phyloP scores from a whole-genome alignment of 23 tunicate genomes.

The Clavelina lepadiformis region DNA sequence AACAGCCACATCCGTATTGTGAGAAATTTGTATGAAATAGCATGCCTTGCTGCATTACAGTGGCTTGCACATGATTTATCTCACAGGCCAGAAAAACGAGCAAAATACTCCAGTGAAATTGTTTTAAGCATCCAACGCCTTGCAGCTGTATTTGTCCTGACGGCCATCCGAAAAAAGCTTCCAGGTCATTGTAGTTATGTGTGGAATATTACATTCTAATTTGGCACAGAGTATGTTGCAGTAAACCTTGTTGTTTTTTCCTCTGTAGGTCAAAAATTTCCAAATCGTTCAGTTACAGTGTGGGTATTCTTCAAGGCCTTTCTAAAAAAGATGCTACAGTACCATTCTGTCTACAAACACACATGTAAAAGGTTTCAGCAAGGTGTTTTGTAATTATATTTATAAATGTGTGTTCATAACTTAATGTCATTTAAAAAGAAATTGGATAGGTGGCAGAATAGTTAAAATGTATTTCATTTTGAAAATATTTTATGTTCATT shows the following conservation, averaged over 20 bases:
- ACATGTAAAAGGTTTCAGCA: too few relatives aligned
- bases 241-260: neutral
- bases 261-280: conserved; percentile 18
- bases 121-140: neutral
- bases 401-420: neutral
- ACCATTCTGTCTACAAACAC: conserved; percentile 3
- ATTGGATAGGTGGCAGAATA: too few relatives aligned
- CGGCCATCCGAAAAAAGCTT: conserved; percentile 13
- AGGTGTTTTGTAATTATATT: neutral
- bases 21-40: conserved; percentile 9
- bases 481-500: too few relatives aligned
- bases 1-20: neutral
- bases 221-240: neutral
- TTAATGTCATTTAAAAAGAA: too few relatives aligned
- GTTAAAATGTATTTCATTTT: too few relatives aligned
- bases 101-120: neutral
- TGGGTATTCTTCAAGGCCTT: conserved; percentile 21
- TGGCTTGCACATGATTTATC: conserved; percentile 9
- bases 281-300: neutral
- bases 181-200: conserved; percentile 10
- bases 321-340: conserved; percentile 1
- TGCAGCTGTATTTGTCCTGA: neutral
- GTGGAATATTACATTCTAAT: neutral
- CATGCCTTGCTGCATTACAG: neutral
- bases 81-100: neutral